phyloP scores from a whole-genome alignment of 2,113 vertebrate species.

The Stomatorhinus ivindoensis region DNA sequence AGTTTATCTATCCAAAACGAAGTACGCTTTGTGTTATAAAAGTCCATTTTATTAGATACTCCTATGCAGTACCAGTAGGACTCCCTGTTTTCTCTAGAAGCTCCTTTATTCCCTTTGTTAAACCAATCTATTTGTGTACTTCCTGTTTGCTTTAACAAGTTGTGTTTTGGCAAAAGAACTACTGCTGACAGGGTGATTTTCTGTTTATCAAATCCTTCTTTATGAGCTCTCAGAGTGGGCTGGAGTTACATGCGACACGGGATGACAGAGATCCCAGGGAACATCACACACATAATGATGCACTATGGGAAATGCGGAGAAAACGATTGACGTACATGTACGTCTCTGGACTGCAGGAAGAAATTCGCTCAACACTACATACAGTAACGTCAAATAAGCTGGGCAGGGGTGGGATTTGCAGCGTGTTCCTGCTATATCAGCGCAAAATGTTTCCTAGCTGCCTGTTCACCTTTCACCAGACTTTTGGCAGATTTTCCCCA shows the following conservation, averaged over 20 bases:
- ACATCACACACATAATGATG: not conserved
- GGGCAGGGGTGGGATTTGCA: not conserved
- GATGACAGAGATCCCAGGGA: not conserved
- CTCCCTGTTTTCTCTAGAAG: not conserved
- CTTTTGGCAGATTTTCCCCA: not conserved
- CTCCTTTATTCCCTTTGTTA: not conserved
- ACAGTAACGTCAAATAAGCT: not conserved
- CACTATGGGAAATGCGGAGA: not conserved
- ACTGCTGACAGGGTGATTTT: not conserved
- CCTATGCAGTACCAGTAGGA: not conserved
- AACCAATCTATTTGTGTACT: not conserved
- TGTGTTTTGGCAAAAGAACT: not conserved
- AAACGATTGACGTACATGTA: not conserved
- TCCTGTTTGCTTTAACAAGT: not conserved
- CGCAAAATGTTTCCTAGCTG: not conserved
- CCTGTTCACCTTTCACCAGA: not conserved
- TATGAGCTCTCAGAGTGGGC: not conserved
- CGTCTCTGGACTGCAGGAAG: not conserved
- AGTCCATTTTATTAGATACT: not conserved
- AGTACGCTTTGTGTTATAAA: not conserved
- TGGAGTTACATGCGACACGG: not conserved
- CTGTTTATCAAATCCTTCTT: not conserved
- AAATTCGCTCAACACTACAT: not conserved
- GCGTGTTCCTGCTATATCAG: not conserved
- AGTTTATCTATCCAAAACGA: not conserved